Percentiles rank a stretch among this genome's conserved stretches.
Conservation (phyloP, 2,113 vertebrate species). For the Chelonoidis abingdonii region DNA sequence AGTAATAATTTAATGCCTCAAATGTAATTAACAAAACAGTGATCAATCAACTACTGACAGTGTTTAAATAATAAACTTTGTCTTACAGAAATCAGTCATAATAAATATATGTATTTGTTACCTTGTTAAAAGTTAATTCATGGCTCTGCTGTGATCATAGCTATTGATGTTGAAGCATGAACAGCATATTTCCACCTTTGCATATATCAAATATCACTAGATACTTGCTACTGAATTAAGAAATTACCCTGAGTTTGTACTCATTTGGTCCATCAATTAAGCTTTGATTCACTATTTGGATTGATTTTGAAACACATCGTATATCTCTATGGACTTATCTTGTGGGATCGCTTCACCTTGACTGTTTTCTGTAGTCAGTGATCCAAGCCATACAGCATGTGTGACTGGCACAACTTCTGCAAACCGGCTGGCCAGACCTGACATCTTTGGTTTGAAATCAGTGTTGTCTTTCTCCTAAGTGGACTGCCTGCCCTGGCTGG, state of each 20-base stretch:
- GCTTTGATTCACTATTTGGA: no score
- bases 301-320: background rate
- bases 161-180: background rate
- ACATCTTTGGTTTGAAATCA: background rate
- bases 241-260: background rate
- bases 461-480: background rate
- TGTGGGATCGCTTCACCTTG: background rate
- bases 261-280: background rate
- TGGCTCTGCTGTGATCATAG: accelerated
- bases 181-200: background rate
- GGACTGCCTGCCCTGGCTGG: no score
- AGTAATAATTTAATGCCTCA: background rate
- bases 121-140: accelerated
- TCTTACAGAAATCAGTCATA: background rate
- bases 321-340: background rate
- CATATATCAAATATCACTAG: accelerated
- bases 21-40: background rate
- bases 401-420: background rate
- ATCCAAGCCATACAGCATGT: background rate
- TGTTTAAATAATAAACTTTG: background rate
- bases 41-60: background rate
- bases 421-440: background rate
- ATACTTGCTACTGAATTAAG: background rate
- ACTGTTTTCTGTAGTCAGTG: background rate
- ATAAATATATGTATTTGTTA: background rate